phyloP scores from a whole-genome alignment of 1,140 invertebrate genomes.

The Anadara kagoshimensis region DNA sequence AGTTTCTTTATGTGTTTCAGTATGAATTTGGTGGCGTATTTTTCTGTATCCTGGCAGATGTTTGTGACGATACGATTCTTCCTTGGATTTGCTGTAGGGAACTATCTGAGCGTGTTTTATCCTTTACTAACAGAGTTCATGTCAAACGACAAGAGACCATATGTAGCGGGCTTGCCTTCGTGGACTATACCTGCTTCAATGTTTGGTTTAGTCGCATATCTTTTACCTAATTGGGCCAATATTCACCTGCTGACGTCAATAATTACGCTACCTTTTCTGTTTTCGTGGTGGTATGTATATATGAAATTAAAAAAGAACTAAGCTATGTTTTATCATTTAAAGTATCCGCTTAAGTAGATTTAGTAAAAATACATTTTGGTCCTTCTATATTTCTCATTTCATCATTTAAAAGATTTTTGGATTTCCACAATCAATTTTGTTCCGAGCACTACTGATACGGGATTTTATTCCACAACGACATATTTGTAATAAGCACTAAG shows the following conservation, averaged over 20 bases:
- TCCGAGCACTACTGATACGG: too few relatives aligned
- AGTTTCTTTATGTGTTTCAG: conserved; percentile 28
- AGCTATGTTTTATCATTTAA: too few relatives aligned
- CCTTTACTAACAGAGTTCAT: conserved; percentile 33
- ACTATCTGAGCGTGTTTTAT: conserved; percentile 35
- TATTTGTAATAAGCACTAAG: too few relatives aligned
- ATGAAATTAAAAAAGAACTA: too few relatives aligned
- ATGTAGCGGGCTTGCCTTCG: conserved; percentile 17
- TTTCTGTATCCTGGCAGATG: conserved; percentile 54
- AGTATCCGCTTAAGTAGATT: too few relatives aligned
- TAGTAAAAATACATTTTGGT: too few relatives aligned
- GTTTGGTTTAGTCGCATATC: conserved; percentile 31
- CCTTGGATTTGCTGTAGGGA: conserved; percentile 44
- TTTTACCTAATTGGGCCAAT: conserved; percentile 41
- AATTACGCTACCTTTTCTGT: conserved; percentile 40
- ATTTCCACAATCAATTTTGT: too few relatives aligned
- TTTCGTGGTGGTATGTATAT: conserved; percentile 51
- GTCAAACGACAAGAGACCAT: conserved; percentile 15
- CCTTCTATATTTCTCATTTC: too few relatives aligned
- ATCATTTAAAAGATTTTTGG: too few relatives aligned
- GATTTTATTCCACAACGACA: too few relatives aligned
- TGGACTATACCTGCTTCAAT: conserved; percentile 26
- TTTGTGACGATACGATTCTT: conserved; percentile 53
- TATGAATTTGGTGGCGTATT: conserved; percentile 36
- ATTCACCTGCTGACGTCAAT: conserved; percentile 37